Percentiles rank a stretch among this genome's conserved stretches.
Conservation (phyloP, 2,113 vertebrate genomes). For the Tursiops truncatus region DNA sequence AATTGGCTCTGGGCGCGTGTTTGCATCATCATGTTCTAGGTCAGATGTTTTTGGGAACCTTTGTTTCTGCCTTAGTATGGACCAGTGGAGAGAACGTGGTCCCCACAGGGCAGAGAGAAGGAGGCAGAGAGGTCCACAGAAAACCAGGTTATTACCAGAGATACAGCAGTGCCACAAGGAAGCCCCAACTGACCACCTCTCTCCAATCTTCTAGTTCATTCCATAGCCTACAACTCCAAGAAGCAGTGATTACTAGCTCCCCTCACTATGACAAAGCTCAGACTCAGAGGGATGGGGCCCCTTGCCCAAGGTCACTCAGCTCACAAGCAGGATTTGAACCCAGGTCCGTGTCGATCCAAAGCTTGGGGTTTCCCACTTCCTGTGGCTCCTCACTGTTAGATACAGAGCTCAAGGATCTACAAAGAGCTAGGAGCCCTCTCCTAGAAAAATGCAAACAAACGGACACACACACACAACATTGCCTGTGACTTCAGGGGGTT, state of each 20-base stretch:
- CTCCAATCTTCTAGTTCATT: not conserved
- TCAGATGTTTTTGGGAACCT: not conserved
- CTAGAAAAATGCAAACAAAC: not conserved
- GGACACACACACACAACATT: not conserved
- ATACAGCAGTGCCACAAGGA: rapidly evolving
- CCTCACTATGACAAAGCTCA: not conserved
- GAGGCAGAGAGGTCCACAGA: not conserved
- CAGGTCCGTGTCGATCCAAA: too few species aligned
- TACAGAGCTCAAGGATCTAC: not conserved
- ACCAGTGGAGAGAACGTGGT: rapidly evolving
- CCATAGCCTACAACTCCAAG: not conserved
- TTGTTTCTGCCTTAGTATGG: not conserved
- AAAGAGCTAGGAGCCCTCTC: not conserved
- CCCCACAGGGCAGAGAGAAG: too few species aligned
- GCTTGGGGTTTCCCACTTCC: not conserved
- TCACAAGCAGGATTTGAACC: not conserved
- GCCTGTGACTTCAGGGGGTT: not conserved
- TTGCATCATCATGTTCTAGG: too few species aligned
- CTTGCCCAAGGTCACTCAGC: too few species aligned
- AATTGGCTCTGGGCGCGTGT: rapidly evolving
- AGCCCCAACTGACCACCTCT: not conserved
- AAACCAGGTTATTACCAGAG: not conserved
- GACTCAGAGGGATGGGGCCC: not conserved
- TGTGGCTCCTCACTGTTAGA: not conserved
- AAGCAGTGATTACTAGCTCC: not conserved